These are phyloP conservation scores for Heterodera carotae DNA, from an alignment of 1,140 invertebrate species.

Conservation along the genomic window DNA sequence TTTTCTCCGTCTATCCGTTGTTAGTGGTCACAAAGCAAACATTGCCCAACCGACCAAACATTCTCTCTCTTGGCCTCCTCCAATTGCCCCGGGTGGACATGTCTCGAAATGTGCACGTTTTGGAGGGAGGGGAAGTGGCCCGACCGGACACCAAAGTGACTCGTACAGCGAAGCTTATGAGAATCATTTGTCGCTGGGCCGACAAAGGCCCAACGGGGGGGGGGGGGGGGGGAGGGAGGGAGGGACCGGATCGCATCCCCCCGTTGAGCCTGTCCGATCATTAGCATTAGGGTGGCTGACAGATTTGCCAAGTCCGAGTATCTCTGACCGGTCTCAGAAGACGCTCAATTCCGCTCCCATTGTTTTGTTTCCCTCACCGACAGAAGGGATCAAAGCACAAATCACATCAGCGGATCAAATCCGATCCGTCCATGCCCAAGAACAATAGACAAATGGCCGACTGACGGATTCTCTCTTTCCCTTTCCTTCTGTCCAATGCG, in stretches of 20 bases:
- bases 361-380: background rate
- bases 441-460: background rate
- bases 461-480: slow-evolving; percentile 11
- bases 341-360: background rate
- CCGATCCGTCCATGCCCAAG: slow-evolving; percentile 6
- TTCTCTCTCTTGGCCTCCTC: background rate
- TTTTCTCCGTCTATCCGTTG: background rate
- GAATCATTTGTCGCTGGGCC: background rate
- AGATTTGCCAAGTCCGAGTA: background rate
- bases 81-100: background rate
- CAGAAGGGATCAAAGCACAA: background rate
- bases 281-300: background rate
- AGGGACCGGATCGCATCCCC: background rate
- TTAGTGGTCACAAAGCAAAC: background rate
- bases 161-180: background rate
- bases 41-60: background rate
- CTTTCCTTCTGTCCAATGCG: background rate
- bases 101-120: background rate
- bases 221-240: too few species aligned
- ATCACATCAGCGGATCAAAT: too few species aligned
- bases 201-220: too few species aligned
- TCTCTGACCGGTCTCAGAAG: too few species aligned
- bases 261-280: background rate
- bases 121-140: background rate
- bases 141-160: background rate